Evolutionary conservation across 1,140 invertebrate species (phyloP), one percentile per base, ranked within the genome.

Genomic region (Olivierus martensii): DNA sequence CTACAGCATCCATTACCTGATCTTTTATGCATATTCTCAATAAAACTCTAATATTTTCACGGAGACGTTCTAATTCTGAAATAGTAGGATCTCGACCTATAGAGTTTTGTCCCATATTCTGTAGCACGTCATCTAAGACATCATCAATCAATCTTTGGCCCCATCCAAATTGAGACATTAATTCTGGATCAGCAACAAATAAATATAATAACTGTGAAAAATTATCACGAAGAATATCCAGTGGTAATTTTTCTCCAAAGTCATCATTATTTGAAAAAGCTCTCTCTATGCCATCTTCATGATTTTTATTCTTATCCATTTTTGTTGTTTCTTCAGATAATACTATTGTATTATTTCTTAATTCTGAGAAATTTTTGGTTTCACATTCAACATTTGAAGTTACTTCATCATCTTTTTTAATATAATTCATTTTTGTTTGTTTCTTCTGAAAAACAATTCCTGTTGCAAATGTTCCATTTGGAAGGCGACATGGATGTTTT

Each of bases 81-180:
- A 19, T 6, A 18, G 15, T 42, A 9, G 35, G 19, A 17, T 52
- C 37, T 10, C 52, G 46, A 19, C 34, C 7, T 34, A 49, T 22
- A 17, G 55, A 46, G 11, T 22, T 34, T 19, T 49, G 55, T 4
- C 39, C 46, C 50, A 56, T 52, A 1, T 49, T 28, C 37, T 49
- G 11, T n/a, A 58, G 21, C 38, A 51, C 56, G 7, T 47, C 51
- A 10, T 38, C 35, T 7, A 58, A 28, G 15, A 58, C 56, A 46
- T 47, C 44, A 48, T 58, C 56, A 38, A 58, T 21, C 12, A 22
- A 37, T 9, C 35, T 22, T 45, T 22, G 17, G 12, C 56, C 56
- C 18, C 18, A 58, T n/a, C 56, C 56, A 21, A 53, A 46, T 6
- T 35, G 36, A 35, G 51, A 11, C 56, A 58, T 58, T n/a, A 58